phyloP scores from a whole-genome alignment of 2,113 vertebrate species.

The Apus apus region DNA sequence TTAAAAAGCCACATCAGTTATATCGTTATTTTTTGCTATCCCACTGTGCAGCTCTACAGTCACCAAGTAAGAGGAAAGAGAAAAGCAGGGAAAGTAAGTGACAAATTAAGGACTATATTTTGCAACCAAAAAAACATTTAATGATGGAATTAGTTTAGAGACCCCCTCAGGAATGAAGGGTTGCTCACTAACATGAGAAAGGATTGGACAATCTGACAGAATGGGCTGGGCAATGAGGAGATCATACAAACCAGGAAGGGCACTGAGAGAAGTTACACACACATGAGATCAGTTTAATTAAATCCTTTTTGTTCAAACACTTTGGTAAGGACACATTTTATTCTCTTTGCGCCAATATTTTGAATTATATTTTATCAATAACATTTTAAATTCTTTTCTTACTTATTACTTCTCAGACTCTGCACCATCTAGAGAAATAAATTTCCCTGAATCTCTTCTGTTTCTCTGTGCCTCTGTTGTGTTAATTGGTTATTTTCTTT shows the following conservation, averaged over 20 bases:
- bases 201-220: neutral
- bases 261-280: neutral
- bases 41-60: neutral
- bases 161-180: neutral
- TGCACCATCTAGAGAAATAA: neutral
- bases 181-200: neutral
- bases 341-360: neutral
- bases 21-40: neutral
- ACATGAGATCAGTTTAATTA: neutral
- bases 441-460: neutral
- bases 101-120: neutral
- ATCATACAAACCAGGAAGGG: neutral
- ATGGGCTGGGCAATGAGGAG: neutral
- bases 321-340: neutral
- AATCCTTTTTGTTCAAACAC: neutral
- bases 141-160: neutral
- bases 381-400: neutral
- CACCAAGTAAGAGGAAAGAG: neutral
- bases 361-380: neutral
- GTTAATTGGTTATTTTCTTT: neutral
- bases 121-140: neutral
- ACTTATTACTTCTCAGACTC: neutral
- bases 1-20: neutral
- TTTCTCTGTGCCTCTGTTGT: neutral
- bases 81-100: neutral